Conservation (phyloP, 2,888 invertebrate genomes). For the Andrena haemorrhoa region DNA sequence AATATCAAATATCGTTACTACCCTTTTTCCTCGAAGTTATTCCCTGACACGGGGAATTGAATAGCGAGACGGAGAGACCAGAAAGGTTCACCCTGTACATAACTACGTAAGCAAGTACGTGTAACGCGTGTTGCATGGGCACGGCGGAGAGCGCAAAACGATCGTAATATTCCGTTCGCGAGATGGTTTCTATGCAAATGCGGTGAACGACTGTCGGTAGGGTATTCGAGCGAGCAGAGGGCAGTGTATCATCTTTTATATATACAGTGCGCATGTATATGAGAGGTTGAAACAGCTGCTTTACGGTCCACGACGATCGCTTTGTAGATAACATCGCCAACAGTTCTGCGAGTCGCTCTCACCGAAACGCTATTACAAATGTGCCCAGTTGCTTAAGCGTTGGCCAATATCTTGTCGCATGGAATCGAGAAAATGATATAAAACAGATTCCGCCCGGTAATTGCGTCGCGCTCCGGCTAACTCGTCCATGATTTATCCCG, state of each 20-base stretch:
- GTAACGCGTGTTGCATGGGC: constrained; percentile 45
- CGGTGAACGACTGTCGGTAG: constrained; percentile 68
- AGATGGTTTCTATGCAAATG: constrained; percentile 72
- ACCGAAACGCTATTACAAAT: constrained; percentile 65
- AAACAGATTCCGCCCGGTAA: constrained; percentile 49
- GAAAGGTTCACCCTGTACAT: constrained; percentile 43
- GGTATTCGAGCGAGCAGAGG: constrained; percentile 56
- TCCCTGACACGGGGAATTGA: neutral
- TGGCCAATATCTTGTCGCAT: constrained; percentile 52
- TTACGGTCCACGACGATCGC: constrained; percentile 57
- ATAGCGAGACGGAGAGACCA: constrained; percentile 4
- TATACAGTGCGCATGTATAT: constrained; percentile 22
- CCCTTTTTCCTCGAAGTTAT: neutral
- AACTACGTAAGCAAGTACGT: constrained; percentile 40
- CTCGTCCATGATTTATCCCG: constrained; percentile 56
- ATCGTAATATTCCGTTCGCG: constrained; percentile 67
- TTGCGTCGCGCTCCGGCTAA: constrained; percentile 45
- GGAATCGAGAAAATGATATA: constrained; percentile 54
- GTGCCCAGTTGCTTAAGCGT: constrained; percentile 39
- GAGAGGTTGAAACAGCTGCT: constrained; percentile 60
- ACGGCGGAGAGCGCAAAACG: constrained; percentile 64
- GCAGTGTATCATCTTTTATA: constrained; percentile 69
- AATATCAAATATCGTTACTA: neutral
- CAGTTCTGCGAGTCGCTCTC: constrained; percentile 39
- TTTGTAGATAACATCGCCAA: constrained; percentile 61